These are phyloP conservation scores for Acanthosepion esculentum DNA, from an alignment of 2,888 invertebrate species.

Conservation along the genomic window DNA sequence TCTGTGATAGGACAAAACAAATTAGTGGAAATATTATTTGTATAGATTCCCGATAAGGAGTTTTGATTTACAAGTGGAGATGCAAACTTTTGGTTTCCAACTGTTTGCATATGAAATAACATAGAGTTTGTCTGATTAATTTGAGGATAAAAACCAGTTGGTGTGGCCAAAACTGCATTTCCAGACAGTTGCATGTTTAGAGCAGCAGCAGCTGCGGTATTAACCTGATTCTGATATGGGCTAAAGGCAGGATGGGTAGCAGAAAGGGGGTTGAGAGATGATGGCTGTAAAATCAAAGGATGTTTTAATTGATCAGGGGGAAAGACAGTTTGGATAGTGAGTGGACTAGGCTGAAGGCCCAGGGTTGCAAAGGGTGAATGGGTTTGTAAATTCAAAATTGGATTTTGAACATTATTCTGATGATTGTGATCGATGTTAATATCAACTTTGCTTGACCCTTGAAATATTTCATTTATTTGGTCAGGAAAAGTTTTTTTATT, in stretches of 20 bases:
- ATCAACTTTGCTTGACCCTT: conserved; percentile 55
- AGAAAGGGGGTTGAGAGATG: conserved; percentile 49
- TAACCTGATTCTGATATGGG: conserved; percentile 37
- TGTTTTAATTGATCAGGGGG: conserved; percentile 53
- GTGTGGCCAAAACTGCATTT: conserved; percentile 41
- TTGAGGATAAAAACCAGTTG: conserved; percentile 8
- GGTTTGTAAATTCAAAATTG: conserved; percentile 38
- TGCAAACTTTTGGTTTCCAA: conserved; percentile 46
- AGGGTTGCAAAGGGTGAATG: conserved; percentile 37
- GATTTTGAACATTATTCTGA: conserved; percentile 25
- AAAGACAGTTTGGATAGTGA: conserved; percentile 53
- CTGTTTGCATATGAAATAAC: conserved; percentile 44
- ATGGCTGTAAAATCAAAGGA: conserved; percentile 51
- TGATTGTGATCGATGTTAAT: conserved; percentile 52
- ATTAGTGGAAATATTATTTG: neutral
- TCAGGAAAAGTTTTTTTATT: conserved; percentile 47
- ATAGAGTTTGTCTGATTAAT: conserved; percentile 47
- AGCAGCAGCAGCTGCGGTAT: neutral
- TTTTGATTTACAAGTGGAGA: conserved; percentile 35
- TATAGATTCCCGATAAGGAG: conserved; percentile 23
- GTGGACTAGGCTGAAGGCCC: conserved; percentile 49
- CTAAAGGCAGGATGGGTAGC: conserved; percentile 43
- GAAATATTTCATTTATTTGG: conserved; percentile 54
- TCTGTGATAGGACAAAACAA: conserved; percentile 47
- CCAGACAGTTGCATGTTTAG: conserved; percentile 42